phyloP scores from a whole-genome alignment of 2,113 vertebrate species.

The Regulus satrapa region DNA sequence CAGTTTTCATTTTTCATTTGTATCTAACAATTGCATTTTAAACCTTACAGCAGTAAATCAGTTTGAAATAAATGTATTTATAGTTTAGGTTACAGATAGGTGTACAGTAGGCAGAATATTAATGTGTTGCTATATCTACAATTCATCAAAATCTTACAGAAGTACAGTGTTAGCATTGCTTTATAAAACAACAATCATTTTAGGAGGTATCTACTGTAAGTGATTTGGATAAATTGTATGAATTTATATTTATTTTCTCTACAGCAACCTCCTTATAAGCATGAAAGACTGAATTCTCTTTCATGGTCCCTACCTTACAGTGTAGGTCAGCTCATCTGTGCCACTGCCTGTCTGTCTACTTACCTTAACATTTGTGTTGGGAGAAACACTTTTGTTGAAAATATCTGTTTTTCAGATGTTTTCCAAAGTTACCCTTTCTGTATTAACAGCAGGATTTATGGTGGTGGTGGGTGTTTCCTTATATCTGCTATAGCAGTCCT shows the following conservation, averaged over 20 bases:
- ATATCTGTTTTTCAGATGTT: neutral
- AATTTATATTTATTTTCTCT: neutral
- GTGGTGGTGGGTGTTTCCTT: neutral
- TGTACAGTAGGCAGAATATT: neutral
- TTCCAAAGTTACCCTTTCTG: neutral
- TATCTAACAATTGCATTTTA: neutral
- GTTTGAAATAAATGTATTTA: neutral
- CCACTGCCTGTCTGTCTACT: neutral
- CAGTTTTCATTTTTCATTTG: neutral
- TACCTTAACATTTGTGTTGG: neutral
- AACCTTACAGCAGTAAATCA: neutral
- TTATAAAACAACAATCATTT: neutral
- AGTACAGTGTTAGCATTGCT: neutral
- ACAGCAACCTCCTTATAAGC: neutral
- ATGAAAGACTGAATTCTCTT: neutral
- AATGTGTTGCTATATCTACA: neutral
- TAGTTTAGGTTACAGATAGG: neutral
- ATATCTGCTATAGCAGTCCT: neutral
- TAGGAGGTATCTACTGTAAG: neutral
- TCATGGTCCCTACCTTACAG: neutral
- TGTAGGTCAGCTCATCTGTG: neutral
- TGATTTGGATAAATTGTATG: neutral
- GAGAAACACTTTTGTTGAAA: neutral
- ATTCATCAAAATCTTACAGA: neutral
- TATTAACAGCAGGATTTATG: neutral